Conservation (phyloP, 1,140 invertebrate species). For the Myzus persicae region DNA sequence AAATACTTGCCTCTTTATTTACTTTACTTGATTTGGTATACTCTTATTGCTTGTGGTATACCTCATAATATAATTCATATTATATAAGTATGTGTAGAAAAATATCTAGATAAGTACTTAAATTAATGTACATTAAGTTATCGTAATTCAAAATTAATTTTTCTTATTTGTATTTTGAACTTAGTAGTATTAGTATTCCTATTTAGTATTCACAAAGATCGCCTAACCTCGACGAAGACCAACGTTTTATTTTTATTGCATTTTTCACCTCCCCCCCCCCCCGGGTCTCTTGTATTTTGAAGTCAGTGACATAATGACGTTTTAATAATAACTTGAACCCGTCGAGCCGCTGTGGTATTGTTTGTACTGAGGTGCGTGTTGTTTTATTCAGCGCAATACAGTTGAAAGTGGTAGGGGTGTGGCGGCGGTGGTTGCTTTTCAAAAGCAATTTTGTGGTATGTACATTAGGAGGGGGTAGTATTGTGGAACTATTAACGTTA, state of each 20-base stretch:
- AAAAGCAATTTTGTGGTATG: not conserved
- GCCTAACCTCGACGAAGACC: not conserved
- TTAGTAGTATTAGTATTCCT: not conserved
- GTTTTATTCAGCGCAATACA: not conserved
- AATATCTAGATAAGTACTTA: not conserved
- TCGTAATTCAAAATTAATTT: no score
- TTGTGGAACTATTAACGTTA: constrained; percentile 17
- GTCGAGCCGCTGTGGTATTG: not conserved
- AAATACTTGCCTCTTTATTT: not conserved
- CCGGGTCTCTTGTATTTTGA: not conserved
- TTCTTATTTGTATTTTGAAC: not conserved
- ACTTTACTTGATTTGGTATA: not conserved
- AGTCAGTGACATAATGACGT: not conserved
- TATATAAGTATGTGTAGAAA: not conserved
- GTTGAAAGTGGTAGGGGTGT: not conserved
- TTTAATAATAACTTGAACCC: constrained; percentile 36
- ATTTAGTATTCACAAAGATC: not conserved
- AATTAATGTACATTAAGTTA: not conserved
- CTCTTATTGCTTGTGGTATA: not conserved
- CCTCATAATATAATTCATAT: not conserved
- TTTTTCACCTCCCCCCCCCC: not conserved
- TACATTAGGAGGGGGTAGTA: not conserved
- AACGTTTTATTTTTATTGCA: not conserved
- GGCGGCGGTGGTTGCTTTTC: not conserved
- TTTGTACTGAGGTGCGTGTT: not conserved